These are phyloP conservation scores for Drosophila pegasa DNA, from an alignment of 2,888 invertebrate species.

Conservation along the genomic window DNA sequence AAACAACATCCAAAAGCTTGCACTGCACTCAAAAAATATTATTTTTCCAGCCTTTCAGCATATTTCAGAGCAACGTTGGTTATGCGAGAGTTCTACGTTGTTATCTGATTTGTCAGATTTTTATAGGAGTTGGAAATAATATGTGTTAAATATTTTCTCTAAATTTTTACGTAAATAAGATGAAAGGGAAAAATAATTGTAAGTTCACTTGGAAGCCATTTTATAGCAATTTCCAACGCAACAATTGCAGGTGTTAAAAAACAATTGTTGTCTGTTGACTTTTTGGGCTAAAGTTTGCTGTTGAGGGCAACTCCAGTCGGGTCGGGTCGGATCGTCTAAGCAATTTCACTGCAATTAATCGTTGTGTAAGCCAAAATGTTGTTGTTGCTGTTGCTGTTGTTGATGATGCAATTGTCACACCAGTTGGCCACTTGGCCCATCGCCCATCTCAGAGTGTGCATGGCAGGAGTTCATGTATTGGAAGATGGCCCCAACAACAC, in stretches of 20 bases:
- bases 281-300: slow-evolving; percentile 3
- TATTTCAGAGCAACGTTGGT: slow-evolving; percentile 42
- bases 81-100: slow-evolving; percentile 28
- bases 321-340: slow-evolving; percentile 21
- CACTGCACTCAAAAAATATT: slow-evolving; percentile 54
- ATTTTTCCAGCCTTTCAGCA: slow-evolving; percentile 43
- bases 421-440: slow-evolving; percentile 14
- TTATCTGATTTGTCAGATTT: background rate
- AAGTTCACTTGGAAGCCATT: background rate
- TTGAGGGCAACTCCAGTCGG: background rate
- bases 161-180: background rate
- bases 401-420: slow-evolving; percentile 51
- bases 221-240: background rate
- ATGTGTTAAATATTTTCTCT: background rate
- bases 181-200: background rate
- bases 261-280: slow-evolving; percentile 18
- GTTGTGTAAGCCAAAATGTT: slow-evolving; percentile 51
- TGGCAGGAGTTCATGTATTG: slow-evolving; percentile 14
- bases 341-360: slow-evolving; percentile 56
- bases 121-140: background rate
- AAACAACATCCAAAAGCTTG: slow-evolving; percentile 34
- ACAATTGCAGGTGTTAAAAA: slow-evolving; percentile 24
- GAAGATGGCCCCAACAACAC: background rate
- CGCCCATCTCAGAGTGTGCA: slow-evolving; percentile 27
- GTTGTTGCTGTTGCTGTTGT: background rate